phyloP scores from a whole-genome alignment of 2,797 vertebrate genomes.

The Anguilla megastoma region DNA sequence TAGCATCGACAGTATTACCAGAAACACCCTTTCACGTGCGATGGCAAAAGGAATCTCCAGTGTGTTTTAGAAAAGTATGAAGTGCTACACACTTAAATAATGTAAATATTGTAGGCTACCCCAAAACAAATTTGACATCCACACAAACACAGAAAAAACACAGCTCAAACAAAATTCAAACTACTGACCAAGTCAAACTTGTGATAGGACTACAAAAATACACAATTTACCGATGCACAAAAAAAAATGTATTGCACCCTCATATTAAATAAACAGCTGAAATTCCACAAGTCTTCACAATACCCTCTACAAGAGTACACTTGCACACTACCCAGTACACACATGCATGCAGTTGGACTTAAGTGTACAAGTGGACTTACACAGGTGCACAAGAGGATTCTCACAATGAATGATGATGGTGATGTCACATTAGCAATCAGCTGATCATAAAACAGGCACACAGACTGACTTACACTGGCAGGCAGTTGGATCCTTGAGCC shows the following conservation, averaged over 20 bases:
- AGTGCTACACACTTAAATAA: neutral
- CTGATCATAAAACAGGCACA: neutral
- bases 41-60: neutral
- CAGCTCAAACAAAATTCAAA: neutral
- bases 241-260: neutral
- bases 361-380: conserved; percentile 75
- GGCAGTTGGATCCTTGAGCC: conserved; percentile 56
- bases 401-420: neutral
- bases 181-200: neutral
- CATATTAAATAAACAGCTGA: neutral
- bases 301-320: neutral
- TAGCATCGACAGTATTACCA: neutral
- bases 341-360: conserved; percentile 46
- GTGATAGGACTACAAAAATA: neutral
- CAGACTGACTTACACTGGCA: conserved; percentile 79
- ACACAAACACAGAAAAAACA: neutral
- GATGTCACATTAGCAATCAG: neutral
- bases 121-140: neutral
- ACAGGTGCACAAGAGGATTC: conserved; percentile 57
- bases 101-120: neutral
- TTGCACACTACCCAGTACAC: neutral
- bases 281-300: neutral
- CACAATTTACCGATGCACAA: neutral
- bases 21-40: neutral
- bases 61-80: neutral